These are phyloP conservation scores for Microctonus hyperodae DNA, from an alignment of 2,888 invertebrate genomes.

Conservation along the genomic window DNA sequence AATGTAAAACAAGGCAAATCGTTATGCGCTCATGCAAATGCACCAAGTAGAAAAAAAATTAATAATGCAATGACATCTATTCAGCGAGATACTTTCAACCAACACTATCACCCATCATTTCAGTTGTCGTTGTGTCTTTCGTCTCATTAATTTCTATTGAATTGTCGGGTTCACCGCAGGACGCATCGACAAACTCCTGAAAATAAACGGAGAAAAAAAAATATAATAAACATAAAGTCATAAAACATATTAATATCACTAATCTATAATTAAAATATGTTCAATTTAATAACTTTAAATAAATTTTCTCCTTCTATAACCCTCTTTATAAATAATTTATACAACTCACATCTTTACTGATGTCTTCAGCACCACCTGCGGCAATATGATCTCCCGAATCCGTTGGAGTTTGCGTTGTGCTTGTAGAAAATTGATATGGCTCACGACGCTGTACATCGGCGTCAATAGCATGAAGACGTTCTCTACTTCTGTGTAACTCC, in stretches of 20 bases:
- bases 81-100: slow-evolving; percentile 49
- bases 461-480: slow-evolving; percentile 72
- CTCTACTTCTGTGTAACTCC: slow-evolving; percentile 76
- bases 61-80: too few species aligned
- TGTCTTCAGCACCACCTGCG: slow-evolving; percentile 33
- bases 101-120: slow-evolving; percentile 59
- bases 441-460: slow-evolving; percentile 55
- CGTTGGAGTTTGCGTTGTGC: slow-evolving; percentile 49
- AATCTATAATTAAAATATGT: not conserved
- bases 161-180: slow-evolving; percentile 52
- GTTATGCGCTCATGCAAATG: slow-evolving; percentile 21
- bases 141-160: slow-evolving; percentile 44
- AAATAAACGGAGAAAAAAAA: slow-evolving; percentile 25
- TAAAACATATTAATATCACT: too few species aligned
- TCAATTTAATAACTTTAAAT: not conserved
- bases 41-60: slow-evolving; percentile 31
- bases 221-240: slow-evolving; percentile 8
- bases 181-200: slow-evolving; percentile 60
- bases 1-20: not conserved
- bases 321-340: not conserved
- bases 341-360: slow-evolving; percentile 40
- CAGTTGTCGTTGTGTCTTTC: slow-evolving; percentile 50
- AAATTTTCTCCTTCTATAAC: not conserved
- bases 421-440: slow-evolving; percentile 41
- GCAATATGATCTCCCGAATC: slow-evolving; percentile 44